phyloP scores from a whole-genome alignment of 2,888 invertebrate genomes.

The Pristionchus japonicus region DNA sequence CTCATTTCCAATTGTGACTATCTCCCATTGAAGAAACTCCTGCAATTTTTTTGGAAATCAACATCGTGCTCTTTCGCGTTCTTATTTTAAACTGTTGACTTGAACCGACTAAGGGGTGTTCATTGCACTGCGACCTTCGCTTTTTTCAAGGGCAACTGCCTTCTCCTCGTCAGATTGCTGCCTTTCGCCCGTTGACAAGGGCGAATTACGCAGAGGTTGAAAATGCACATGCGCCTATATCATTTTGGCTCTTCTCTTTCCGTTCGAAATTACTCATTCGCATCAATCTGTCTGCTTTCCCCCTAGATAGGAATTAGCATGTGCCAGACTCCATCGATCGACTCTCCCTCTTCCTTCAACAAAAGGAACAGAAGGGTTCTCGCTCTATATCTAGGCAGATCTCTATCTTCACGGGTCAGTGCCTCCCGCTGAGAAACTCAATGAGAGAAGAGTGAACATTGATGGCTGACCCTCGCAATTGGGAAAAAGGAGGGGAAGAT shows the following conservation, averaged over 20 bases:
- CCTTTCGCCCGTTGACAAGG: conserved; percentile 22
- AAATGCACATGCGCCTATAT: not conserved
- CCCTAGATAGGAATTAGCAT: not conserved
- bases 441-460: not conserved
- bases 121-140: conserved; percentile 22
- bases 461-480: not conserved
- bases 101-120: not conserved
- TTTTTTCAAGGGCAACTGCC: not conserved
- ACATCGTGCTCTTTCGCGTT: not conserved
- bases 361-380: not conserved
- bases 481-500: not conserved
- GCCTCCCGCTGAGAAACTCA: not conserved
- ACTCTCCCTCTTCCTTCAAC: not conserved
- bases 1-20: conserved; percentile 53
- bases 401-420: not conserved
- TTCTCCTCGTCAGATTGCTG: conserved; percentile 19
- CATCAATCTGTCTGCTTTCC: not conserved
- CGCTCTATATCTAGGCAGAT: not conserved
- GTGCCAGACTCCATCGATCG: not conserved
- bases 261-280: not conserved
- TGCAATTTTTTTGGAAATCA: not conserved
- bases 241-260: not conserved
- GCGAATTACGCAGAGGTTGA: not conserved
- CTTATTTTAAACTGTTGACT: not conserved
- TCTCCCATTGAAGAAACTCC: conserved; percentile 58